These are phyloP conservation scores for Muscicapa comitata DNA, from an alignment of 2,797 vertebrate genomes.

Conservation along the genomic window DNA sequence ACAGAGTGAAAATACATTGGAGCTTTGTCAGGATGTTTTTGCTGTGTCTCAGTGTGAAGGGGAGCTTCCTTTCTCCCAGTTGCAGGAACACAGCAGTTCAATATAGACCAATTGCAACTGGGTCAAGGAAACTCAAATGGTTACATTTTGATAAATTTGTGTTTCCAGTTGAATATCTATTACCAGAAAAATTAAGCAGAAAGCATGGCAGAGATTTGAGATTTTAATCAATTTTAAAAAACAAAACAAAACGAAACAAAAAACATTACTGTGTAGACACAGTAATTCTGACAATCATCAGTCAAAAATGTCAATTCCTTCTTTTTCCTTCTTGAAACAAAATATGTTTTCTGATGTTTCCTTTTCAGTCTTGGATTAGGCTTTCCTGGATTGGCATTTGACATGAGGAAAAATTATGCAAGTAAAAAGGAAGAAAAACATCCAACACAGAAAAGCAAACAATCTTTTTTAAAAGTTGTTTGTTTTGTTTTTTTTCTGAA, in stretches of 20 bases:
- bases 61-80: background rate
- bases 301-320: background rate
- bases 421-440: background rate
- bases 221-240: background rate
- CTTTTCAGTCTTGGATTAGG: background rate
- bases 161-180: background rate
- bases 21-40: background rate
- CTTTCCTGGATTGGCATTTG: background rate
- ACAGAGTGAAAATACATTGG: background rate
- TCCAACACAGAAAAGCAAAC: background rate
- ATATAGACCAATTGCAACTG: background rate
- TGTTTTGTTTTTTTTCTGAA: background rate
- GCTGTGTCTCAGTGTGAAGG: background rate
- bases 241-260: background rate
- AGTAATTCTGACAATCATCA: background rate
- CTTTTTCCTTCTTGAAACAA: background rate
- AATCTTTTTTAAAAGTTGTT: background rate
- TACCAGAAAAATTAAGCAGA: background rate
- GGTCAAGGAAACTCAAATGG: background rate
- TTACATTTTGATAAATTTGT: background rate
- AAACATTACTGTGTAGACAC: too few relatives aligned
- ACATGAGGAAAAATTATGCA: background rate
- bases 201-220: background rate
- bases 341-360: background rate
- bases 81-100: background rate